Evolutionary conservation across 92 coral and sea anemone species (phyloP).

Genomic region (Pocillopora grandis): DNA sequence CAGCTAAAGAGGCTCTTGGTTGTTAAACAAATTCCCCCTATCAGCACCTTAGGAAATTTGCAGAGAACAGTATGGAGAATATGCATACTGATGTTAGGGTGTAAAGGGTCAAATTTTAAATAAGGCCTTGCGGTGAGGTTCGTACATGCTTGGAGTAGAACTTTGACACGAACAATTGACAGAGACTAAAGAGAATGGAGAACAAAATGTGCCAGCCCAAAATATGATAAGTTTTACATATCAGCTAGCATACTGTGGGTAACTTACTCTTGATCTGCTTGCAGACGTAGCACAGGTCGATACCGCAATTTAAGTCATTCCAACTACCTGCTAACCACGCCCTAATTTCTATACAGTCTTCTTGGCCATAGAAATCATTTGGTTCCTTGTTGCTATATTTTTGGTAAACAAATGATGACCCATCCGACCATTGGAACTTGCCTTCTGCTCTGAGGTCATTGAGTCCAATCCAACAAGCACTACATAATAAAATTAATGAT

Average conservation of each 20-base stretch:
- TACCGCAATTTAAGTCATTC: slow-evolving; percentile 85
- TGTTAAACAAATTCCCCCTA: no score
- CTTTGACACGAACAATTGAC: no score
- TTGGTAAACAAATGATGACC: slow-evolving; percentile 58
- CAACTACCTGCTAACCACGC: slow-evolving; percentile 54
- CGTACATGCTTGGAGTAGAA: no score
- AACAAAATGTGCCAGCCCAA: no score
- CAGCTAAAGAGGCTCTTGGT: no score
- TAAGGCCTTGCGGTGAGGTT: no score
- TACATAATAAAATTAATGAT: neutral
- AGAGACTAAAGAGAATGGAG: no score
- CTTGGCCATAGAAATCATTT: slow-evolving; percentile 73
- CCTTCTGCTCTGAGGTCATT: slow-evolving; percentile 83
- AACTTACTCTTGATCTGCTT: slow-evolving; percentile 87
- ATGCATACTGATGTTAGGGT: no score
- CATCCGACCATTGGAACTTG: slow-evolving; percentile 84
- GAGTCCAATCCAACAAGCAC: slow-evolving; percentile 74
- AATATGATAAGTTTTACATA: no score
- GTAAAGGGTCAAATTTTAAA: no score
- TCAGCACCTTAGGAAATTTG: no score
- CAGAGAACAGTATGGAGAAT: no score
- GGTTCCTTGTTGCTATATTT: slow-evolving; percentile 73
- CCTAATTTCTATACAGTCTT: slow-evolving; percentile 73
- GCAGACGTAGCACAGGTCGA: slow-evolving; percentile 64
- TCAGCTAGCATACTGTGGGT: neutral